Evolutionary conservation across 2,797 vertebrate genomes (phyloP).

Genomic region (Microctenopoma lineatum): DNA sequence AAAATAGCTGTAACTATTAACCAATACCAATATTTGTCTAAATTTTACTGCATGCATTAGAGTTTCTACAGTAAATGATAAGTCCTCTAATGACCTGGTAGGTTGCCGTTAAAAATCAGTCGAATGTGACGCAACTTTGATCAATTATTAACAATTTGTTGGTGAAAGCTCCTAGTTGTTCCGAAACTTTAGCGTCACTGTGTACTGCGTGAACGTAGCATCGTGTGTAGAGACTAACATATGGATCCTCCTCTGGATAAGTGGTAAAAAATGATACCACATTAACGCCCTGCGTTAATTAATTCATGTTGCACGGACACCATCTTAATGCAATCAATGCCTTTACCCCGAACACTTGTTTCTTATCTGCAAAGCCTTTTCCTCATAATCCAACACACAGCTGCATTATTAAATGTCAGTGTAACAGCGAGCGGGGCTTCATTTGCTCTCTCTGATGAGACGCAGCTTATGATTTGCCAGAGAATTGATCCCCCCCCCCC

Average conservation of each 20-base stretch:
- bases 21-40: neutral
- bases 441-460: slow-evolving; percentile 71
- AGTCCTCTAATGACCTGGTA: slow-evolving; percentile 4
- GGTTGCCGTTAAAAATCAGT: neutral
- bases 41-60: neutral
- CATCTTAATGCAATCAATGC: neutral
- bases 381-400: slow-evolving; percentile 14
- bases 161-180: no score
- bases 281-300: neutral
- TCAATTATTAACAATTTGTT: no score
- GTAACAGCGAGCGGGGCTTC: slow-evolving; percentile 45
- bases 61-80: neutral
- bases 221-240: no score
- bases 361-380: slow-evolving; percentile 24
- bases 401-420: slow-evolving; percentile 48
- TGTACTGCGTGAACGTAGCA: no score
- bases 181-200: no score
- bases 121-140: neutral
- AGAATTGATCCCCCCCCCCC: slow-evolving; percentile 51
- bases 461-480: slow-evolving; percentile 70
- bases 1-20: no score
- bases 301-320: slow-evolving; percentile 8
- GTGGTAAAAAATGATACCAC: neutral
- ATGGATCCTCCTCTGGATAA: no score
- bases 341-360: slow-evolving; percentile 9